Conservation (phyloP, 2,888 invertebrate genomes). For the Brachyptera risi region DNA sequence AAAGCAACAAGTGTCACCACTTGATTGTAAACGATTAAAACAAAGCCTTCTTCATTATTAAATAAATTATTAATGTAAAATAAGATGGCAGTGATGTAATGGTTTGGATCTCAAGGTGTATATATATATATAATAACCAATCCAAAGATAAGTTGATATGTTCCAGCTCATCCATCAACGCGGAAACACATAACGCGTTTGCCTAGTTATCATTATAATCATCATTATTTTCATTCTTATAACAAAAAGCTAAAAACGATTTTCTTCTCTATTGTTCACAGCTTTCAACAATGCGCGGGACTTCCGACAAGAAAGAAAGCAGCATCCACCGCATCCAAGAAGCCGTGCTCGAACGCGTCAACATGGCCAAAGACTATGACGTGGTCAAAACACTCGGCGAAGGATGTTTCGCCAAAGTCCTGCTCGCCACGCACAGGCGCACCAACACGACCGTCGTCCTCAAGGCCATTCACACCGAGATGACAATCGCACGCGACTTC, state of each 20-base stretch:
- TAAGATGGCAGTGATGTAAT: too few species aligned
- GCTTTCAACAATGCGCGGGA: not conserved
- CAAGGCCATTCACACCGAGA: conserved; percentile 60
- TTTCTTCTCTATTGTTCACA: not conserved
- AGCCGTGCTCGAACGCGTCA: conserved; percentile 48
- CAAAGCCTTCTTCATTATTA: too few species aligned
- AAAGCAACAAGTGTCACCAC: too few species aligned
- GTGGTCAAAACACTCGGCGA: conserved; percentile 61
- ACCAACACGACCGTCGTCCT: conserved; percentile 63
- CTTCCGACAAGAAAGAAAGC: conserved; percentile 22
- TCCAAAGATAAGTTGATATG: too few species aligned
- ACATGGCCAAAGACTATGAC: conserved; percentile 57
- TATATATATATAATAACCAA: too few species aligned
- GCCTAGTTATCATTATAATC: not conserved
- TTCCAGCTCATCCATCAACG: too few species aligned
- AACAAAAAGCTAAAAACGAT: not conserved
- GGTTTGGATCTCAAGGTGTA: too few species aligned
- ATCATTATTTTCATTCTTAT: not conserved
- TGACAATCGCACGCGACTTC: conserved; percentile 60
- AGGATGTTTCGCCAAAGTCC: conserved; percentile 65
- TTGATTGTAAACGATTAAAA: too few species aligned
- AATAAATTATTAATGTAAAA: too few species aligned
- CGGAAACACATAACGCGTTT: too few species aligned
- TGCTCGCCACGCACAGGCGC: conserved; percentile 55
- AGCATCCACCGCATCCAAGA: conserved; percentile 53